These are phyloP conservation scores for Leuciscus waleckii DNA, from an alignment of 2,797 vertebrate genomes.

Conservation along the genomic window DNA sequence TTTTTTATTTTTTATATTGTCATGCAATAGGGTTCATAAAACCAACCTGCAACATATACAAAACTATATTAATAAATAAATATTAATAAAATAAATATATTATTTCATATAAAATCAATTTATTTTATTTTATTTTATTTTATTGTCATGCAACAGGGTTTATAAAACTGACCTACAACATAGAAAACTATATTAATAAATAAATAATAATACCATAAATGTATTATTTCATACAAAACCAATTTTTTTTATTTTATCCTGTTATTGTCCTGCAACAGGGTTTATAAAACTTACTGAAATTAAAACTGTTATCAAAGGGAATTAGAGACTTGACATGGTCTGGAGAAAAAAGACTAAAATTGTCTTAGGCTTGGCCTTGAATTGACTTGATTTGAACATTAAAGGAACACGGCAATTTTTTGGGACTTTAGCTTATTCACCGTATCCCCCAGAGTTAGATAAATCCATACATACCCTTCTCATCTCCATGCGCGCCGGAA, in stretches of 20 bases:
- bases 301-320: background rate
- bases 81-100: background rate
- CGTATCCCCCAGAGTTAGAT: no score
- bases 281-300: background rate
- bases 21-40: background rate
- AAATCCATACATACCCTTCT: no score
- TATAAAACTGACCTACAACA: background rate
- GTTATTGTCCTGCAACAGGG: background rate
- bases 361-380: background rate
- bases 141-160: background rate
- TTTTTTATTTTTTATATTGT: background rate
- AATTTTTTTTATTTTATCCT: background rate
- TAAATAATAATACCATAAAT: background rate
- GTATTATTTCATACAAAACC: background rate
- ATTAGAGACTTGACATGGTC: background rate
- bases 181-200: background rate
- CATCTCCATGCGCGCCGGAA: no score
- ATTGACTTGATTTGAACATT: background rate
- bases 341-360: background rate
- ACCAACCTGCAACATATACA: background rate
- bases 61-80: background rate
- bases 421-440: no score
- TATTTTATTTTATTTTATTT: background rate
- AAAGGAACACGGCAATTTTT: no score
- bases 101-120: background rate